Conservation (phyloP, 1,140 invertebrate species). For the Aethina tumida region DNA sequence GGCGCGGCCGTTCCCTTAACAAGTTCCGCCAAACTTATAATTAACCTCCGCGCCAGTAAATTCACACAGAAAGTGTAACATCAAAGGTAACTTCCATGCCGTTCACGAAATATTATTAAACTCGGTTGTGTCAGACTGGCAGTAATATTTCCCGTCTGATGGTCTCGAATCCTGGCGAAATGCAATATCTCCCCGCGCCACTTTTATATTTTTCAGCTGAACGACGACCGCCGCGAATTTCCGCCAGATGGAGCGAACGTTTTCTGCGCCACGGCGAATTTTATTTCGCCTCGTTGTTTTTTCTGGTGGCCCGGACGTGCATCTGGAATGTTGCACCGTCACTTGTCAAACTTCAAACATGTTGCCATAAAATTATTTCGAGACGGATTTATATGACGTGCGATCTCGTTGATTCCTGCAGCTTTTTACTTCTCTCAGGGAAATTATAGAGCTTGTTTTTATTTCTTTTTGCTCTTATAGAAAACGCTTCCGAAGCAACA, state of each 20-base stretch:
- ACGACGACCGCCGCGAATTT: conserved; percentile 2
- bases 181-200: conserved; percentile 6
- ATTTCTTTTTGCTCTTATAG: too few species aligned
- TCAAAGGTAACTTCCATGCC: conserved; percentile 7
- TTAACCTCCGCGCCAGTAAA: conserved; percentile 2
- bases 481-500: too few species aligned
- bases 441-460: too few species aligned
- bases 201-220: conserved; percentile 10
- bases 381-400: too few species aligned
- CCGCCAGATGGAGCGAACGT: conserved; percentile 6
- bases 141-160: conserved; percentile 9
- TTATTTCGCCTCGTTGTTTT: too few species aligned
- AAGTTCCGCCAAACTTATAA: conserved; percentile 4
- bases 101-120: conserved; percentile 11
- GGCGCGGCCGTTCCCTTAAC: too few species aligned
- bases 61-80: conserved; percentile 4
- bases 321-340: too few species aligned
- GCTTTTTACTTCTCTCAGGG: too few species aligned
- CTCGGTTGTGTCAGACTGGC: conserved; percentile 6
- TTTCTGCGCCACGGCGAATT: not conserved
- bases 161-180: conserved; percentile 7
- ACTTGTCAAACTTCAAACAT: too few species aligned
- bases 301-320: too few species aligned
- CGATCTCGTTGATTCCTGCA: too few species aligned
- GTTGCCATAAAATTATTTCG: too few species aligned